Percentiles rank a stretch among this genome's conserved stretches.
Conservation (phyloP, 2,113 vertebrate genomes). For the Laticauda colubrina region DNA sequence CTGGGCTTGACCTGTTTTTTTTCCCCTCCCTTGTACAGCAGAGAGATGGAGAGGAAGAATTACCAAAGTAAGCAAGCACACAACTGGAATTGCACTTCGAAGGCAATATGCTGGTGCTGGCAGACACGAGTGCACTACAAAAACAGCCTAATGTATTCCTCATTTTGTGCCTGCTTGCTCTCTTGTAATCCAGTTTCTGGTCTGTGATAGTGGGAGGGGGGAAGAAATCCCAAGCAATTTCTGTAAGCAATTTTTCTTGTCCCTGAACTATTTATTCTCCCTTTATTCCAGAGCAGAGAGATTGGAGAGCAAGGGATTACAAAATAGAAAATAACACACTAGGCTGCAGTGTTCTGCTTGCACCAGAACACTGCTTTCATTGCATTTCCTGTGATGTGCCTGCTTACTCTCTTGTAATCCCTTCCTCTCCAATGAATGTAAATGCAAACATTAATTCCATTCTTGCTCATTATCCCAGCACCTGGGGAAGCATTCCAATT, state of each 20-base stretch:
- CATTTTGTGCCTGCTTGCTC: not conserved
- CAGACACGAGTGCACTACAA: not conserved
- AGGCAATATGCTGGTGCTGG: not conserved
- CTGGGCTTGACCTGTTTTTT: not conserved
- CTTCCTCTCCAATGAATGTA: not conserved
- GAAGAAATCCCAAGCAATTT: not conserved
- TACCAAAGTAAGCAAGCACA: not conserved
- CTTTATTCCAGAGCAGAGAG: not conserved
- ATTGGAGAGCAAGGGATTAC: not conserved
- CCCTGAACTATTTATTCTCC: not conserved
- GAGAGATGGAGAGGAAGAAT: not conserved
- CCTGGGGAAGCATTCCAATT: not conserved
- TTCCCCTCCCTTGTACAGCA: not conserved
- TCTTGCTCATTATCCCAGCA: not conserved
- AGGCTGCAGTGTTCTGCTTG: not conserved
- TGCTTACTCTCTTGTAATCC: not conserved
- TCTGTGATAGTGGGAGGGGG: not conserved
- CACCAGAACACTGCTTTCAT: not conserved
- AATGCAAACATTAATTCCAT: not conserved
- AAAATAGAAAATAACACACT: not conserved
- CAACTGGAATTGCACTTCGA: not conserved
- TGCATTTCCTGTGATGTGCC: not conserved
- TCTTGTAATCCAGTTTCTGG: not conserved
- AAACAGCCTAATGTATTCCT: not conserved
- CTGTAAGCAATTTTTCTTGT: not conserved